phyloP scores from a whole-genome alignment of 2,797 vertebrate species.

The Babyrousa celebensis region DNA sequence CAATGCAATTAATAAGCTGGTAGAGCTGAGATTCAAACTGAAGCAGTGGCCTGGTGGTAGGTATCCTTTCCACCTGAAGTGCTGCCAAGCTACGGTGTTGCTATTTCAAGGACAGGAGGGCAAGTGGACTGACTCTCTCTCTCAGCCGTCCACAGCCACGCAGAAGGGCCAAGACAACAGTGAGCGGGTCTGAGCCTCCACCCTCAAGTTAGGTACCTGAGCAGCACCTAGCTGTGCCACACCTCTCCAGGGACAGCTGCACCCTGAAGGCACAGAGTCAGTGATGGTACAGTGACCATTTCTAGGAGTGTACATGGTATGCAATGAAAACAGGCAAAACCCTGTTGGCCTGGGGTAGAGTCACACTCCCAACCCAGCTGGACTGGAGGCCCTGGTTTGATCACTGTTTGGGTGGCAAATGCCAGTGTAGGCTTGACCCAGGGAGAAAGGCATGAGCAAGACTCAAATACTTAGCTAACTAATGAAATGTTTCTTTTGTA shows the following conservation, averaged over 20 bases:
- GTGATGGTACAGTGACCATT: background rate
- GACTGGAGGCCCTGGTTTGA: background rate
- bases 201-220: background rate
- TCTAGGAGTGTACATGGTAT: background rate
- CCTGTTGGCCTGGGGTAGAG: background rate
- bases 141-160: background rate
- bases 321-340: background rate
- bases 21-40: background rate
- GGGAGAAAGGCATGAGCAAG: background rate
- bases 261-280: background rate
- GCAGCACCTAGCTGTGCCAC: background rate
- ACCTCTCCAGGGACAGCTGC: background rate
- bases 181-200: background rate
- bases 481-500: slow-evolving; percentile 64
- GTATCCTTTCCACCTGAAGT: background rate
- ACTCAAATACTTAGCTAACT: background rate
- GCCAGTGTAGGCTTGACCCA: background rate
- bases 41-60: background rate
- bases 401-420: background rate
- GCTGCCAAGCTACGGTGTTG: too few relatives aligned
- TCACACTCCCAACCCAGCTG: background rate
- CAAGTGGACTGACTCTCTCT: background rate
- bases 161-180: background rate
- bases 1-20: background rate
- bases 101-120: background rate